Evolutionary conservation across 2,888 invertebrate species (phyloP).

Genomic region (Pandemis cinnamomeana): DNA sequence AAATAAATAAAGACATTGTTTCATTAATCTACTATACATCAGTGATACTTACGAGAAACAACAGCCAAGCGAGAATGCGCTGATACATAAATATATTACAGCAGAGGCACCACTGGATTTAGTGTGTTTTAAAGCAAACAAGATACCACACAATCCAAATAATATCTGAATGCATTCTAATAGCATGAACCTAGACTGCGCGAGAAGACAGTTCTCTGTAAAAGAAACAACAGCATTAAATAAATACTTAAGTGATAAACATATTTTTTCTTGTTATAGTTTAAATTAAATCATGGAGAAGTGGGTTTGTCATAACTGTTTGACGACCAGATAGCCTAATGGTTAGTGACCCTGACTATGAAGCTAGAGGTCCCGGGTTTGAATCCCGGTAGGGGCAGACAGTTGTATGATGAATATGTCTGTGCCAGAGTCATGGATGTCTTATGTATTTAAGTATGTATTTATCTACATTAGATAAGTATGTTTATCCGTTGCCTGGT

Average conservation of each 20-base stretch:
- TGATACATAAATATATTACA: constrained; percentile 87
- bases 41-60: constrained; percentile 87
- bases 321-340: too few relatives aligned
- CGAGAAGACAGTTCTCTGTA: constrained; percentile 94
- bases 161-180: constrained; percentile 96
- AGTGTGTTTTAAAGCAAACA: constrained; percentile 80
- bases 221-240: constrained; percentile 43
- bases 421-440: too few relatives aligned
- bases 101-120: constrained; percentile 75
- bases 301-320: not conserved
- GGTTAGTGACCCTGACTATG: too few relatives aligned
- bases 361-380: too few relatives aligned
- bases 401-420: too few relatives aligned
- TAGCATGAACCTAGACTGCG: constrained; percentile 96
- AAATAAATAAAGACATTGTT: too few relatives aligned
- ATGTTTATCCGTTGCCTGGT: too few relatives aligned
- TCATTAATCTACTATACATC: not conserved
- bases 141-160: constrained; percentile 91
- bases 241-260: not conserved
- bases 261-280: not conserved
- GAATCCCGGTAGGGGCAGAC: too few relatives aligned
- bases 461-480: too few relatives aligned
- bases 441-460: too few relatives aligned
- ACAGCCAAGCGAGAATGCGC: constrained; percentile 87
- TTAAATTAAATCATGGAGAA: not conserved